Base-by-base conservation (phyloP, 2,888 invertebrate species). In the Plusia festucae region DNA sequence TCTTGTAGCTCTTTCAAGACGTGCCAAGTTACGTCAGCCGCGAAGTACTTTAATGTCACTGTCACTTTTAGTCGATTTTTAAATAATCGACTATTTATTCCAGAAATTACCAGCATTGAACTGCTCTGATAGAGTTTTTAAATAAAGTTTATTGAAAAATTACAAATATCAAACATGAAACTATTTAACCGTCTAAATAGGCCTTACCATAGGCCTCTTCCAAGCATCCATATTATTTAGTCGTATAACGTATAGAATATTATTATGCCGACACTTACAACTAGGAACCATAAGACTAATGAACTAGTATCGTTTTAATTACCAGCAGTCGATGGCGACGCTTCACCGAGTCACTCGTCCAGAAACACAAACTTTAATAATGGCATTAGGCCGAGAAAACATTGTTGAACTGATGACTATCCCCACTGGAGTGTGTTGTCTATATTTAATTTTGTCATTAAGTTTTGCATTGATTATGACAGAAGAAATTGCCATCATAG, bases 301-400 rank as follows among this genome's bases (percentile, higher is more conserved):
- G 85, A 86, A 86, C 86, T 86, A 85, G 83, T 85, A 85, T 86
- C 82, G 80, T 77, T 82, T n/a, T 84, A 85, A 79, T 82, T 76
- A 81, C 68, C 82, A 85, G 83, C 88, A 88, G 86, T 88, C 88
- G 76, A 82, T 77, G 81, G 81, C 83, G 63, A 68, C 78, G 49
- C 20, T 53, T 65, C 72, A 70, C 81, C 81, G 68, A 78, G 75
- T 73, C 51, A 60, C 74, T 67, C 72, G 70, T 62, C 68, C 72
- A 82, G 75, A 80, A 70, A 79, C 27, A 55, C 72, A 76, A 65
- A 9, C 2, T 30, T 9, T 30, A 9, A 30, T 30, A 24, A 24
- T 24, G 24, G 5, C 24, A 24, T 40, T 40, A 40, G n/a, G 40
- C 40, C 40, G 40, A 40, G 40, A n/a, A 40, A 0, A 40, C n/a